Evolutionary conservation across 2,113 vertebrate genomes (phyloP).

Genomic region (Morphnarchus princeps): DNA sequence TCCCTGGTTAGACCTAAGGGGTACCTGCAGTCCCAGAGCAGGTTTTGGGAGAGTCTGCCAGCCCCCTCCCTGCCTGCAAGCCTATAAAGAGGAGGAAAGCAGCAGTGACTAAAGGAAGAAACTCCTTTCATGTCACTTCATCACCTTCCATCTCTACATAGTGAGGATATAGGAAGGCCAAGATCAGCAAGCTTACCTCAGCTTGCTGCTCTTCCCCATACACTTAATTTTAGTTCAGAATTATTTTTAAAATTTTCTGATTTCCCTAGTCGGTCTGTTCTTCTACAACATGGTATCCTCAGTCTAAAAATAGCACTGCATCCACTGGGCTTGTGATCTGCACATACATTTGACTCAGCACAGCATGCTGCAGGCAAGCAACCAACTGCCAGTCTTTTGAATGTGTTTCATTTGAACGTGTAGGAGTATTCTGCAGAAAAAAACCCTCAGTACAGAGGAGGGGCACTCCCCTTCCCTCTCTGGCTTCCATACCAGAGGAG

Average conservation of each 20-base stretch:
- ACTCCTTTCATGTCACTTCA: neutral
- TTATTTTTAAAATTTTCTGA: slow-evolving; percentile 33
- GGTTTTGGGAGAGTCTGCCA: neutral
- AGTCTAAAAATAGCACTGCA: slow-evolving; percentile 44
- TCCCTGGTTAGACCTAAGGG: neutral
- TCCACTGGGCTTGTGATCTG: slow-evolving; percentile 57
- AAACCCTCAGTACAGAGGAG: neutral
- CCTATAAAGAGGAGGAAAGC: neutral
- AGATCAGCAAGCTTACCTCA: neutral
- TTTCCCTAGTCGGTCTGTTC: neutral
- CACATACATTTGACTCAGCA: slow-evolving; percentile 62
- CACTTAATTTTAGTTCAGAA: neutral
- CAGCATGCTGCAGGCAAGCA: slow-evolving; percentile 47
- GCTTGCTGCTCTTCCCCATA: neutral
- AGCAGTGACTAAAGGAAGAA: neutral
- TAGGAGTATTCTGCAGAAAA: slow-evolving; percentile 32
- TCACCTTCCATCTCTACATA: neutral
- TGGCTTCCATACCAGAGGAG: neutral
- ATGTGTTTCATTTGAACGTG: neutral
- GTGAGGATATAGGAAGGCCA: neutral
- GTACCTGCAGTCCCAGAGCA: neutral
- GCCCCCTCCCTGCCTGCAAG: neutral
- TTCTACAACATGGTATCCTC: slow-evolving; percentile 13
- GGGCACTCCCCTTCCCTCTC: neutral
- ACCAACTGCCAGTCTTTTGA: slow-evolving; percentile 18